Base-by-base conservation (phyloP, 1,140 invertebrate species). In the Lucilia sericata region DNA sequence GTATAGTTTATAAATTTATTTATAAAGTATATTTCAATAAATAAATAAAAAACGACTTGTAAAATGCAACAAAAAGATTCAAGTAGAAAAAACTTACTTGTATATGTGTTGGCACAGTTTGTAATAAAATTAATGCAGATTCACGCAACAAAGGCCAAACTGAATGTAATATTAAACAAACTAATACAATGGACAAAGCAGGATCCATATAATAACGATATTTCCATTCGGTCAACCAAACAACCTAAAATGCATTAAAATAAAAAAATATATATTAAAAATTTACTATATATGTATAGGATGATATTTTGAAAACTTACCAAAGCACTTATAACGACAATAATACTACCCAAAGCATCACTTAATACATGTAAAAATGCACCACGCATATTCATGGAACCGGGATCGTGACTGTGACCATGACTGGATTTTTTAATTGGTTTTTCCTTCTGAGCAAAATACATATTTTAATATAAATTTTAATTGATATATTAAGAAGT, bases 341-440 rank as follows among this genome's bases (percentile, higher is more conserved):
- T 98, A 0, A 99, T 95, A 3, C 99, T 99, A 76, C 96, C 96
- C 55, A 99, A 92, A 30, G 98, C 98, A 93, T 99, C 99, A 34
- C 98, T 98, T 7, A 99, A 90, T 7, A 99, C 96, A 92, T 99
- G 99, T 74, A 99, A 93, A 91, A 99, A 99, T 1, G 99, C 99
- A 19, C 98, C 98, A 78, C 96, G 93, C 96, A 99, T 99, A 89
- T 99, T 99, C 95, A 99, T 96, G 88, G 98, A 96, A 34, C 94
- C 94, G 0, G 95, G 93, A 87, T 95, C 94, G 84, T 93, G 92
- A 81, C 92, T 90, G 86, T 95, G 94, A 4, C 92, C 91, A 85
- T 95, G 94, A 49, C 91, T 86, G 5, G 88, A 86, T 70, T 90
- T 87, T 83, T 91, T 91, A 19, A 81, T 60, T 74, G 82, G 85